Evolutionary conservation across 2,888 invertebrate genomes (phyloP).

Genomic region (Allophyes oxyacanthae): DNA sequence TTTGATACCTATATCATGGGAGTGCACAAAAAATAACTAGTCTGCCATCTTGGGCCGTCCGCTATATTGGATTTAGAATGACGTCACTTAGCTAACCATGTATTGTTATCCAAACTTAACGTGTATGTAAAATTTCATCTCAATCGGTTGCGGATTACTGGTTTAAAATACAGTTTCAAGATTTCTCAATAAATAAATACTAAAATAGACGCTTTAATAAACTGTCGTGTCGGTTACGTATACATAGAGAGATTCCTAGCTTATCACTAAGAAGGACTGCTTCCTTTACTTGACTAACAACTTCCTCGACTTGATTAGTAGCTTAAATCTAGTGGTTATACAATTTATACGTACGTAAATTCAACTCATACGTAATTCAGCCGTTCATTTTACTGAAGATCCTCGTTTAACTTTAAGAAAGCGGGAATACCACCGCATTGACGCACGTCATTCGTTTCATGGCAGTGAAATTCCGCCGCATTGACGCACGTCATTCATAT

Average conservation of each 20-base stretch:
- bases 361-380: conserved; percentile 15
- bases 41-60: too few relatives aligned
- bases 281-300: conserved; percentile 29
- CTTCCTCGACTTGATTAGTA: conserved; percentile 23
- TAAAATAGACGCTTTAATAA: too few relatives aligned
- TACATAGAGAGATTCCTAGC: conserved; percentile 4
- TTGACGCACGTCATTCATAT: conserved; percentile 15
- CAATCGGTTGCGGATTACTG: too few relatives aligned
- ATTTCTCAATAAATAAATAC: too few relatives aligned
- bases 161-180: too few relatives aligned
- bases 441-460: conserved; percentile 14
- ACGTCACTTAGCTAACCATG: too few relatives aligned
- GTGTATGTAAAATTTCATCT: too few relatives aligned
- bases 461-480: conserved; percentile 23
- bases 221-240: background rate
- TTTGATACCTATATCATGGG: too few relatives aligned
- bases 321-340: conserved; percentile 4
- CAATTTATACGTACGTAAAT: conserved; percentile 4
- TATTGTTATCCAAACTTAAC: too few relatives aligned
- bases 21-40: too few relatives aligned
- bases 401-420: conserved; percentile 12
- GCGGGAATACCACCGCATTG: conserved; percentile 15
- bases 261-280: conserved; percentile 19
- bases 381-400: conserved; percentile 1
- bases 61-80: too few relatives aligned